Evolutionary conservation across 2,797 vertebrate species (phyloP).

Genomic region (Anguilla obscura): DNA sequence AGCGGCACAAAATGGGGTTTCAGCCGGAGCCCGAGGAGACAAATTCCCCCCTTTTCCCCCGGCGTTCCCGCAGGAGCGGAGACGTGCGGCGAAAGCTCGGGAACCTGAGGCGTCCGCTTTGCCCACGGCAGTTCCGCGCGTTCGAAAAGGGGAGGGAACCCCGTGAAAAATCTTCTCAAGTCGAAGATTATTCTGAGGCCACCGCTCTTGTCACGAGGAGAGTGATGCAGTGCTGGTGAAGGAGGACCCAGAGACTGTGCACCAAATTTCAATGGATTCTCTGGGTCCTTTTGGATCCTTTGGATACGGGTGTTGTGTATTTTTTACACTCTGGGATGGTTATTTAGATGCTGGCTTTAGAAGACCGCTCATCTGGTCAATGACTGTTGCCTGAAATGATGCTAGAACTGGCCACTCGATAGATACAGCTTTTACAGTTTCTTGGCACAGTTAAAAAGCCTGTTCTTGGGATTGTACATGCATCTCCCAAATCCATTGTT

Average conservation of each 20-base stretch:
- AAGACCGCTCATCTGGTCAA: background rate
- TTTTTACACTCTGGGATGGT: background rate
- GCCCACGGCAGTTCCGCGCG: background rate
- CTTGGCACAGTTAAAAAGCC: background rate
- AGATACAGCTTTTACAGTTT: background rate
- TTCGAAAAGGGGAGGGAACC: background rate
- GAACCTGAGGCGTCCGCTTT: background rate
- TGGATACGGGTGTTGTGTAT: background rate
- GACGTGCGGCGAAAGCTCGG: background rate
- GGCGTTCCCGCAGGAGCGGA: background rate
- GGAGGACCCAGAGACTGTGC: background rate
- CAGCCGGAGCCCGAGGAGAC: background rate
- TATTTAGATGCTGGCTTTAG: background rate
- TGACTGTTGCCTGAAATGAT: background rate
- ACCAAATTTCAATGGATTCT: background rate
- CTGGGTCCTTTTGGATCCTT: background rate
- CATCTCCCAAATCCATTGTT: background rate
- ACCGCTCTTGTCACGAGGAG: background rate
- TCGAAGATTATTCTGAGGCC: background rate
- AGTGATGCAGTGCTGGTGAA: background rate
- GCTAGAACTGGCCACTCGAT: background rate
- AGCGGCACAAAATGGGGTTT: slow-evolving; percentile 1
- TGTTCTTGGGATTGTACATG: background rate
- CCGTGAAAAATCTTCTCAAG: background rate
- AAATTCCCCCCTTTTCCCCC: background rate